Base-by-base conservation (phyloP, 2,797 vertebrate species). In the Novumbra hubbsi region DNA sequence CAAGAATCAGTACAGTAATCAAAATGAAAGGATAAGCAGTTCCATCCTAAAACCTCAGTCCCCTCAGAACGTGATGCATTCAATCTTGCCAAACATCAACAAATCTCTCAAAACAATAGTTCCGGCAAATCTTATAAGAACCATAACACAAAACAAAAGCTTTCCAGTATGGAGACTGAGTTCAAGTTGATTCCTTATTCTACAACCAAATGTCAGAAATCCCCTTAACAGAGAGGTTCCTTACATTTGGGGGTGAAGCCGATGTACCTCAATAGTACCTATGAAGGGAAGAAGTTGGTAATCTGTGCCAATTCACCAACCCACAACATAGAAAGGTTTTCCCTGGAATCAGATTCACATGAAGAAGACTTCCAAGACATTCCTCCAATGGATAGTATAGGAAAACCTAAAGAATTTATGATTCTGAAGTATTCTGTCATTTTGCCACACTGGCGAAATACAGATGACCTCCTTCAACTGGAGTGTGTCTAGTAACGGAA, bases 1-100 rank as follows among this genome's bases (percentile, higher is more conserved):
- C 85, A 79, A 90, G 69, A 80, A 91, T 85, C 76, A 84, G 86
- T 91, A 90, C 90, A 91, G 88, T 91, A 89, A 88, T 79, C 79
- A 86, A 78, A 86, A 87, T 76, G 7, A 50, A 48, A 49, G 24
- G 48, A 70, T n/a, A 27, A 68, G 38, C 27, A 65, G 67, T 74
- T 74, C 62, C 50, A 65, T 50, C 60, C 28, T 71, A 55, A 76
- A 78, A 74, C 71, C 52, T 30, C 66, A 70, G 66, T 49, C 69
- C 76, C 76, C 76, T 85, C 85, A 88, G 88, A 92, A 28, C 63
- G 71, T 67, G 71, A 48, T 75, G 77, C 74, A 71, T 70, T 77
- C 7, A 80, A 73, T 73, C 41, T 11, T 45, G 41, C 14, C 41
- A 72, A 73, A 64, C 21, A 19, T 88, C 85, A 84, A 80, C 38